Percentiles rank a stretch among this genome's conserved stretches.
Evolutionary conservation across 2,888 invertebrate species (phyloP).

Genomic region (Anorthoa munda): DNA sequence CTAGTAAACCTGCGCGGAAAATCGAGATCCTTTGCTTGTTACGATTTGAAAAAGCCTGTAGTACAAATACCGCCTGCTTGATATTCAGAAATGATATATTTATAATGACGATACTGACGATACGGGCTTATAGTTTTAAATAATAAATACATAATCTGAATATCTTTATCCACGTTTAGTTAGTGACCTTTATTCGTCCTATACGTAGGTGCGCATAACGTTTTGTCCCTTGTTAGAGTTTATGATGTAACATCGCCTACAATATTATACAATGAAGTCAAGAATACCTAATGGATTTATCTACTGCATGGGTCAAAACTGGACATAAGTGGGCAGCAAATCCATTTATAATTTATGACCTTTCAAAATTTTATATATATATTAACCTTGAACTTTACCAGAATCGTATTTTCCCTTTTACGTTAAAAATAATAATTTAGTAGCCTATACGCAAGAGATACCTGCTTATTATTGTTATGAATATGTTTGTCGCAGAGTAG

Average conservation of each 20-base stretch:
- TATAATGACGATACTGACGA: too few species aligned
- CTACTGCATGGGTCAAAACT: slow-evolving; percentile 2
- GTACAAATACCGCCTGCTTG: too few species aligned
- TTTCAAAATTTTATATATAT: not conserved
- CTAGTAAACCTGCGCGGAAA: too few species aligned
- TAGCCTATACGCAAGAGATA: too few species aligned
- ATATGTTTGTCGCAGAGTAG: too few species aligned
- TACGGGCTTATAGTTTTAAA: not conserved
- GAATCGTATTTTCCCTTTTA: too few species aligned
- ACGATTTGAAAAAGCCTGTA: too few species aligned
- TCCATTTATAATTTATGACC: not conserved
- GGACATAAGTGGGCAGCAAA: not conserved
- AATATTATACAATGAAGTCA: not conserved
- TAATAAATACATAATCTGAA: not conserved
- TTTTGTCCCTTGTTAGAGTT: slow-evolving; percentile 13
- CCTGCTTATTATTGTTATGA: too few species aligned
- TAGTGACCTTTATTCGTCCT: not conserved
- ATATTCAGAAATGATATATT: too few species aligned
- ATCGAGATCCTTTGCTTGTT: too few species aligned
- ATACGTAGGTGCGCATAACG: slow-evolving; percentile 22
- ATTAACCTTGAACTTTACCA: not conserved
- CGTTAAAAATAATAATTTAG: too few species aligned
- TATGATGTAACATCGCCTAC: not conserved
- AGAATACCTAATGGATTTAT: not conserved
- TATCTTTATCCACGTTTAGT: too few species aligned